phyloP scores from a whole-genome alignment of 2,888 invertebrate species.

The Drosophila fungiperda region DNA sequence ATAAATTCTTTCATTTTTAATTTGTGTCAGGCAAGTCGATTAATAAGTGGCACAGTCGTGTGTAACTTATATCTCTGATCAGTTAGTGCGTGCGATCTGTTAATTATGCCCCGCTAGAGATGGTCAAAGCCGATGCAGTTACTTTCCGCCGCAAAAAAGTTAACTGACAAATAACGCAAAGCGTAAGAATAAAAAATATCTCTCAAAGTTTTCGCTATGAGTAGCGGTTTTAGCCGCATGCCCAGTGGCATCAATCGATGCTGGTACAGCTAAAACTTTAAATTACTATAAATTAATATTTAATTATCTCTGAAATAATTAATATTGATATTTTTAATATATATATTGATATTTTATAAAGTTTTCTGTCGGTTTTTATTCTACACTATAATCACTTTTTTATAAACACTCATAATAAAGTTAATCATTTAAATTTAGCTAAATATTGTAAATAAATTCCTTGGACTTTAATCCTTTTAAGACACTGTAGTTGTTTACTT shows the following conservation, averaged over 20 bases:
- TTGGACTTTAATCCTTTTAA: not conserved
- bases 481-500: not conserved
- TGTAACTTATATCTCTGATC: slow-evolving; percentile 25
- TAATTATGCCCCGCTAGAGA: slow-evolving; percentile 71
- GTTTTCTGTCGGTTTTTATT: no score
- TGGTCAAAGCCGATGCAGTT: slow-evolving; percentile 64
- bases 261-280: slow-evolving; percentile 35
- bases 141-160: slow-evolving; percentile 13
- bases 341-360: no score
- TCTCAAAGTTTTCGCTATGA: slow-evolving; percentile 37
- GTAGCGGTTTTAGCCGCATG: slow-evolving; percentile 48
- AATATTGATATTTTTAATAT: not conserved
- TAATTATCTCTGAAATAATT: not conserved
- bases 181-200: slow-evolving; percentile 24
- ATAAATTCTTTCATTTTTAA: slow-evolving; percentile 40
- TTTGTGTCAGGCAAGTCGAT: slow-evolving; percentile 65
- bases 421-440: not conserved
- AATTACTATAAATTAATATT: slow-evolving; percentile 14
- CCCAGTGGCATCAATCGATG: slow-evolving; percentile 52
- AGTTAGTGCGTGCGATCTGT: slow-evolving; percentile 54
- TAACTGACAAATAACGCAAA: slow-evolving; percentile 51
- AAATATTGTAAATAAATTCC: not conserved
- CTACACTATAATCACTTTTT: not conserved
- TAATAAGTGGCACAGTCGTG: slow-evolving; percentile 72
- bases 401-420: not conserved